Base-by-base conservation (phyloP, 2,888 invertebrate genomes). In the Drosophila neutralis region DNA sequence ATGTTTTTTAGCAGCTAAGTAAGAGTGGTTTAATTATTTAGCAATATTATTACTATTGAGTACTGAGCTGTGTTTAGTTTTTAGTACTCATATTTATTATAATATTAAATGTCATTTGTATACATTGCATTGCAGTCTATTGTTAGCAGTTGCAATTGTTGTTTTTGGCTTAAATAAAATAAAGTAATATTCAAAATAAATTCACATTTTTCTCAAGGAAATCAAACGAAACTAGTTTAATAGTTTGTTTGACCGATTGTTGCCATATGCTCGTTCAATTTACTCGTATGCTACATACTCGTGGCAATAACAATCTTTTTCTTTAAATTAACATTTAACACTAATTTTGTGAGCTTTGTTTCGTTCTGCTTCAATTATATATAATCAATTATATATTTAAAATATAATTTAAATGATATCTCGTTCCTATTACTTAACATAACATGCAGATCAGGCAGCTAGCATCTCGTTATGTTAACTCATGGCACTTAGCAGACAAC, bases 161-260 rank as follows among this genome's bases (percentile, higher is more conserved):
- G 38, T 38, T 56, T 56, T 56, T 56, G 27, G 38, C 56, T 56
- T 56, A 13, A 56, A 38, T 38, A 38, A 38, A 56, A n/a, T 56
- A 56, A 35, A 38, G 27, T 38, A 27, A 56, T 38, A 18, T 24
- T 15, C 18, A 56, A 56, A 38, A 18, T 13, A 33, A 53, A 27
- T 18, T 18, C 11, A 27, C 5, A 18, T 11, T 54, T 15, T 36
- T 27, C 13, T 15, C 2, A 24, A 21, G 21, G 15, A 52, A 33
- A 21, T 35, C 31, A 6, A 52, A 35, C 6, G 10, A 27, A 15
- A 18, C 54, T 11, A 7, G 27, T 24, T 36, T 11, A 36, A 27
- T 29, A 29, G 21, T 13, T 5, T 27, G 4, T 21, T 11, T 11
- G 4, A 21, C 13, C 2, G 33, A 52, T 21, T 13, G 15, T 33